Percentiles rank a stretch among this genome's conserved stretches.
Evolutionary conservation across 2,113 vertebrate species (phyloP).

Genomic region (Tauraco erythrolophus): DNA sequence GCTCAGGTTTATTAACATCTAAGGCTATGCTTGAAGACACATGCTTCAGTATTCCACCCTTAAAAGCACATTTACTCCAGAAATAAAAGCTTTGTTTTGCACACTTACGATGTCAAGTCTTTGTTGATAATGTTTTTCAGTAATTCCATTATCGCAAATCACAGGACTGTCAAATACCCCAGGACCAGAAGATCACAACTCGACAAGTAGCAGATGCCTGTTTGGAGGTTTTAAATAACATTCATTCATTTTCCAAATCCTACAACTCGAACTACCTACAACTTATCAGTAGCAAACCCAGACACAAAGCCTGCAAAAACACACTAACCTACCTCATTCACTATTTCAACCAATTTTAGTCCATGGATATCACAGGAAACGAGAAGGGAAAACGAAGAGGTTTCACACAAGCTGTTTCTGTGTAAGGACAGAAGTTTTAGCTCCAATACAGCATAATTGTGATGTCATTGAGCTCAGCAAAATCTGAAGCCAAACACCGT

Average conservation of each 20-base stretch:
- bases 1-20: neutral
- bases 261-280: conserved; percentile 5
- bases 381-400: conserved; percentile 19
- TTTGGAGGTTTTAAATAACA: conserved; percentile 64
- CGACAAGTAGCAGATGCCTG: conserved; percentile 66
- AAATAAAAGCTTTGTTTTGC: conserved; percentile 57
- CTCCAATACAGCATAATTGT: conserved; percentile 68
- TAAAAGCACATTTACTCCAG: conserved; percentile 52
- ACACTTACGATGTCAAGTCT: conserved; percentile 46
- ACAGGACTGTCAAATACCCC: conserved; percentile 68
- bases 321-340: neutral
- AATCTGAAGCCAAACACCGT: conserved; percentile 65
- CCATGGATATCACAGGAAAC: conserved; percentile 34
- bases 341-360: conserved; percentile 48
- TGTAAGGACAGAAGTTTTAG: conserved; percentile 77
- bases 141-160: conserved; percentile 74
- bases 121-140: conserved; percentile 58
- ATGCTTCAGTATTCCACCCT: conserved; percentile 31
- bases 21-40: neutral
- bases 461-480: conserved; percentile 71
- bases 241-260: conserved; percentile 53
- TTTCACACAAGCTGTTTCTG: conserved; percentile 74
- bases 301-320: conserved; percentile 43
- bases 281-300: conserved; percentile 31
- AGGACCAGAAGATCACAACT: conserved; percentile 71